phyloP scores from a whole-genome alignment of 2,113 vertebrate genomes.

The Saguinus imperator region DNA sequence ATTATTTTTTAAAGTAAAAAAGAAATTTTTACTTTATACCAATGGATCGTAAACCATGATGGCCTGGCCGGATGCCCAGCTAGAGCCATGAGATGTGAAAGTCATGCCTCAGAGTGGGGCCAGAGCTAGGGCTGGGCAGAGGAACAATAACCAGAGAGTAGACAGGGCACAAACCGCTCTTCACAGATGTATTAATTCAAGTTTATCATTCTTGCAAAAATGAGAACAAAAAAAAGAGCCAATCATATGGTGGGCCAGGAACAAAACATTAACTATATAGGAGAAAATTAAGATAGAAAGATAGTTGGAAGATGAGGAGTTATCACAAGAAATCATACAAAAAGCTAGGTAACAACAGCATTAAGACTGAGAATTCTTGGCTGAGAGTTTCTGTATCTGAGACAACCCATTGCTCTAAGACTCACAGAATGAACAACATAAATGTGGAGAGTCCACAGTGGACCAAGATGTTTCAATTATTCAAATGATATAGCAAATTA shows the following conservation, averaged over 20 bases:
- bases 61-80: not conserved
- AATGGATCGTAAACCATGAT: not conserved
- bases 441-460: not conserved
- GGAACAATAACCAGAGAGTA: not conserved
- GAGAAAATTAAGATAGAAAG: constrained; percentile 21
- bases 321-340: not conserved
- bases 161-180: not conserved
- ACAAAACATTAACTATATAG: constrained; percentile 9
- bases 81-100: not conserved
- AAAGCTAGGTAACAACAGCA: not conserved
- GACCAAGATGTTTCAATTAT: not conserved
- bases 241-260: not conserved
- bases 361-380: not conserved
- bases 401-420: not conserved
- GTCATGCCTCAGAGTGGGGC: not conserved
- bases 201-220: not conserved
- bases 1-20: constrained; percentile 10
- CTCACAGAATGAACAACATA: not conserved
- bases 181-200: not conserved
- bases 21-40: not conserved
- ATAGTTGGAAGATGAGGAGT: not conserved
- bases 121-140: not conserved
- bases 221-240: not conserved
- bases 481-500: not conserved
- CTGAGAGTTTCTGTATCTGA: not conserved